Conservation (phyloP, 2,797 vertebrate species). For the Pampus argenteus region DNA sequence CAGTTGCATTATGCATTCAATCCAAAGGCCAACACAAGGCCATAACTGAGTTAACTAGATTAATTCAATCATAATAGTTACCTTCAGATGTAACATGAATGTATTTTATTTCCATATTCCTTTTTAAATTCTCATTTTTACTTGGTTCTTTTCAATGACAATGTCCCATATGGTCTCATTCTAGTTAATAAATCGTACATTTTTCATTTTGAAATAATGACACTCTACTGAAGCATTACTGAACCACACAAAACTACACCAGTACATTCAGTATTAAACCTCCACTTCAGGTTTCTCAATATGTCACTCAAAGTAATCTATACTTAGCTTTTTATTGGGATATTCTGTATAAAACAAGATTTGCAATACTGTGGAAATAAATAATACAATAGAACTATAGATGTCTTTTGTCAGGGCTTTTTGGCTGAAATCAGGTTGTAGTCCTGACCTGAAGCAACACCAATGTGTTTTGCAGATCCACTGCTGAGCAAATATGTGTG, state of each 20-base stretch:
- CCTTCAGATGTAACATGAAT: too few species aligned
- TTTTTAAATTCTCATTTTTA: too few species aligned
- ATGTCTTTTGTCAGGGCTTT: not conserved
- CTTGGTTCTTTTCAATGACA: too few species aligned
- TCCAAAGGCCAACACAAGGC: too few species aligned
- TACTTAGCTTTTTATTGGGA: not conserved
- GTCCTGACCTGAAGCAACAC: conserved; percentile 38
- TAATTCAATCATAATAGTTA: too few species aligned
- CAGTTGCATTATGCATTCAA: too few species aligned
- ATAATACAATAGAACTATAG: not conserved
- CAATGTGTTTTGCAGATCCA: conserved; percentile 33
- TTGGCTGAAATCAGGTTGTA: not conserved
- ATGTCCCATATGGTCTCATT: too few species aligned
- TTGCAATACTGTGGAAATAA: not conserved
- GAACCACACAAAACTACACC: not conserved
- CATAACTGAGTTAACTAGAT: too few species aligned
- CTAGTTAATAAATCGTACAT: too few species aligned
- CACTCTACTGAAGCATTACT: too few species aligned
- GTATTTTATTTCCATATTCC: too few species aligned
- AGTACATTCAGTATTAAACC: not conserved
- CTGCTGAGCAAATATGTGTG: conserved; percentile 57
- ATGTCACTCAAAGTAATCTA: not conserved
- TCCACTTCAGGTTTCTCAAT: not conserved
- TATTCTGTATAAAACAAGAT: not conserved
- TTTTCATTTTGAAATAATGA: not conserved